Evolutionary conservation across 2,113 vertebrate genomes (phyloP), one percentile per base, ranked within the genome.

Genomic region (Rhea pennata): DNA sequence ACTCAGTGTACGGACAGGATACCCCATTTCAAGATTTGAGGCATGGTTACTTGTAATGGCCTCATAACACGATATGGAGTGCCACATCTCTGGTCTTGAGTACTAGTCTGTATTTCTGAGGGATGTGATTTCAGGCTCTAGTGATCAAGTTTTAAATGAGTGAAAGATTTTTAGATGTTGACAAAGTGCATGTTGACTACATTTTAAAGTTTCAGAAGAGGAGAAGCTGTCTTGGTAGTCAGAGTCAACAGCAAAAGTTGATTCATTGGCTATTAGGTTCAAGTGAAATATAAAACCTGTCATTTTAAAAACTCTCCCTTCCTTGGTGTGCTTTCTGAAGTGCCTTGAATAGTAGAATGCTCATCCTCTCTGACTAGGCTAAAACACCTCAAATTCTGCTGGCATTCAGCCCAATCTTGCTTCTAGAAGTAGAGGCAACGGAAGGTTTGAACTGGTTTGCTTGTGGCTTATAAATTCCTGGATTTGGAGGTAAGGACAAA

Each of bases 41-140:
- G 40, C 3, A 1, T 10, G 1, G 14, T 39, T 74, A 74, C 61
- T 54, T 58, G 2, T 64, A 75, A 78, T 0, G 0, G 50, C 69
- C 16, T 85, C 14, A 6, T 21, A 31, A 48, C 42, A 13, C 13
- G 9, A 21, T 73, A 42, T 31, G 6, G 72, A 86, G 23, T 62
- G 46, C n/a, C 15, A 5, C 4, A 1, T 81, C 61, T 83, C 71
- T 46, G 20, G 7, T 80, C 40, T 70, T 44, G 33, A 54, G 44
- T 29, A 62, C 16, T 76, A 16, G 70, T 33, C 33, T 76, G 9
- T 53, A 12, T 80, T 96, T 92, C 75, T 69, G 39, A 65, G 53
- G 42, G 6, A 54, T 17, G 6, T 2, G 11, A 59, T 8, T 48
- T 9, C 36, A 58, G n/a, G 51, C 65, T 53, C 21, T 73, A 84